Evolutionary conservation across 2,888 invertebrate species (phyloP), one percentile per base, ranked within the genome.

Genomic region (Steinernema hermaphroditum): DNA sequence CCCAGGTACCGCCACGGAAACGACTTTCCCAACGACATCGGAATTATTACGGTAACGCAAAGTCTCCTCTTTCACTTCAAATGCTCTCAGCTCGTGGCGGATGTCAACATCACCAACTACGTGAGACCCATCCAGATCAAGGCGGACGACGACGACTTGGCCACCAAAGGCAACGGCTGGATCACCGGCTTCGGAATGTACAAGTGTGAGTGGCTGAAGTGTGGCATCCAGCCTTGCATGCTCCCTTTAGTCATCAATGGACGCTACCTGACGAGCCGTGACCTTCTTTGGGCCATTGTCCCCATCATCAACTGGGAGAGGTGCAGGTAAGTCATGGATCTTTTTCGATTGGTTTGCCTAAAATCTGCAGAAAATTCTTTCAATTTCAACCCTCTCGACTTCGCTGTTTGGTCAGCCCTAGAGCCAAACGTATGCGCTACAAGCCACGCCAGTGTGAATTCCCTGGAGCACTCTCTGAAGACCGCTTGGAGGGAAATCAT

Each of bases 171-270:
- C 6, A 32, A 62, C 32, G 29, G 16, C 34, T 9, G 8, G 2
- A 32, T 62, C 6, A 14, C 32, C 29, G 62, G 62, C 27, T 62
- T 62, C 29, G 62, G 62, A 2, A 62, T 32, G 32, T 32, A 62
- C 62, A 62, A 12, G n/a, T n/a, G n/a, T n/a, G n/a, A n/a, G n/a
- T n/a, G n/a, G n/a, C n/a, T n/a, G n/a, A 4, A 32, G 62, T 62
- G 62, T 62, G 16, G 4, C 22, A 24, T 12, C 4, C 24, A 4
- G 19, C 27, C 19, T 6, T 4, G 16, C 19, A 14, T 4, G 2
- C 2, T 8, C 1, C 16, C 32, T 46, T 62, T 16, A 62, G 62
- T 62, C 32, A 4, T 14, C 27, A 27, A 27, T 27, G n/a, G n/a
- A n/a, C 12, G 19, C 14, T 1, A 8, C 16, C 29, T 2, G 8